A percentile compares a stretch with the other conserved stretches of the same genome.
These are phyloP conservation scores for Synodontis membranacea DNA, from an alignment of 2,113 vertebrate species.

Conservation along the genomic window DNA sequence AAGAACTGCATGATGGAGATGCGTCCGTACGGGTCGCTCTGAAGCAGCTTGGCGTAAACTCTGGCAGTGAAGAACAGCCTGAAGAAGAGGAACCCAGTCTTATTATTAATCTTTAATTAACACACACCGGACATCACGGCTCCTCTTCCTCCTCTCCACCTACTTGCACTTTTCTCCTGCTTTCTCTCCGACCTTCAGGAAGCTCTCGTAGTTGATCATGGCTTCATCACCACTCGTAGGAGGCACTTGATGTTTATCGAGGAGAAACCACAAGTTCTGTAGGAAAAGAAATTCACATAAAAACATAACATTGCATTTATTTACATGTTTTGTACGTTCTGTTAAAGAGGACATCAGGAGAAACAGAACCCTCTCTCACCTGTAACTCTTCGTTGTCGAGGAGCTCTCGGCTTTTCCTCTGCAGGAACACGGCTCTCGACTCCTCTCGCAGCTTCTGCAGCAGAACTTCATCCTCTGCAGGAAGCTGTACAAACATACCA, in stretches of 20 bases:
- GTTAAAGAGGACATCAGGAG: neutral
- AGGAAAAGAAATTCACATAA: conserved; percentile 5
- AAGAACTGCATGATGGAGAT: conserved; percentile 99
- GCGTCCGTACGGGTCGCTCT: conserved; percentile 91
- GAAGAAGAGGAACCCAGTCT: conserved; percentile 52
- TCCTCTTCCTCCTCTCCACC: neutral
- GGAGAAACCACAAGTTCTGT: conserved; percentile 94
- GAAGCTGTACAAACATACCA: conserved; percentile 74
- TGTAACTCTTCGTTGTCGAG: conserved; percentile 97
- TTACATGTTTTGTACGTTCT: no score
- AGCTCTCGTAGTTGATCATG: conserved; percentile 96
- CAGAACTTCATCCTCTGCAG: conserved; percentile 94
- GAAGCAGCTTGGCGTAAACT: conserved; percentile 93
- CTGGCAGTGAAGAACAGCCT: conserved; percentile 94
- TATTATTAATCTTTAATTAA: neutral
- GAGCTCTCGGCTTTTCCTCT: conserved; percentile 95
- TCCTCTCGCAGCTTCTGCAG: conserved; percentile 96
- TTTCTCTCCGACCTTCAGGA: conserved; percentile 89
- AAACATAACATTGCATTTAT: neutral
- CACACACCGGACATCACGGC: neutral
- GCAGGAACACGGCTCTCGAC: conserved; percentile 94
- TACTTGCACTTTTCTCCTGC: conserved; percentile 95
- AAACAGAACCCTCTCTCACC: conserved; percentile 64
- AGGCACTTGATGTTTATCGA: conserved; percentile 95
- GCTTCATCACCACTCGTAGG: conserved; percentile 93